phyloP scores from a whole-genome alignment of 2,888 invertebrate species.

The Carabus problematicus region DNA sequence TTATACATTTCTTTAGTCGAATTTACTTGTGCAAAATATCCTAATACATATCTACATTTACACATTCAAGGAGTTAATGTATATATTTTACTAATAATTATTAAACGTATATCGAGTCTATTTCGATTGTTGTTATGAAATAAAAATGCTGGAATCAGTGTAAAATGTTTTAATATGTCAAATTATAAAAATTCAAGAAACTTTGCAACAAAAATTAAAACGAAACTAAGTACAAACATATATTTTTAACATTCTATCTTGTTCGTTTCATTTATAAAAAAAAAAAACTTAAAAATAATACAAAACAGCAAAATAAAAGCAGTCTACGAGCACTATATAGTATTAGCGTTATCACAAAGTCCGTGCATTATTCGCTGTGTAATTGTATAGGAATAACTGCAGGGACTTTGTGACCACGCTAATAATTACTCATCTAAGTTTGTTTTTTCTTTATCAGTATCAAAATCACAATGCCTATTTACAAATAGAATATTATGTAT shows the following conservation, averaged over 20 bases:
- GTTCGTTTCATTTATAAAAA: slow-evolving; percentile 16
- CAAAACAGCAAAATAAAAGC: slow-evolving; percentile 39
- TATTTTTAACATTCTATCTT: slow-evolving; percentile 17
- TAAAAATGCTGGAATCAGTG: slow-evolving; percentile 28
- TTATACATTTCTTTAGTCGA: background rate
- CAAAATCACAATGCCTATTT: slow-evolving; percentile 41
- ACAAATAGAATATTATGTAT: slow-evolving; percentile 17
- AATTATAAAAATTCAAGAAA: slow-evolving; percentile 28
- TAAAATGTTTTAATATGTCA: slow-evolving; percentile 38
- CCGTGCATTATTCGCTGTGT: no score
- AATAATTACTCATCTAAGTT: slow-evolving; percentile 26
- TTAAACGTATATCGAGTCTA: background rate
- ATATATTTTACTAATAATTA: no score
- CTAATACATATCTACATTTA: background rate
- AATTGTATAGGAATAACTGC: no score
- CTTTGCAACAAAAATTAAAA: slow-evolving; percentile 35
- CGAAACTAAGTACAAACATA: slow-evolving; percentile 39
- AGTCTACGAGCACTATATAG: slow-evolving; percentile 27
- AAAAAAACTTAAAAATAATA: slow-evolving; percentile 27
- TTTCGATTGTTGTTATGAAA: slow-evolving; percentile 15
- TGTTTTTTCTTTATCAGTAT: slow-evolving; percentile 24
- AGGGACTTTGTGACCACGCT: background rate
- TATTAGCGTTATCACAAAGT: no score
- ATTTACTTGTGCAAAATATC: slow-evolving; percentile 4
- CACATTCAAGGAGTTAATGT: no score